These are phyloP conservation scores for Isichthys henryi DNA, from an alignment of 2,113 vertebrate species.

Conservation along the genomic window DNA sequence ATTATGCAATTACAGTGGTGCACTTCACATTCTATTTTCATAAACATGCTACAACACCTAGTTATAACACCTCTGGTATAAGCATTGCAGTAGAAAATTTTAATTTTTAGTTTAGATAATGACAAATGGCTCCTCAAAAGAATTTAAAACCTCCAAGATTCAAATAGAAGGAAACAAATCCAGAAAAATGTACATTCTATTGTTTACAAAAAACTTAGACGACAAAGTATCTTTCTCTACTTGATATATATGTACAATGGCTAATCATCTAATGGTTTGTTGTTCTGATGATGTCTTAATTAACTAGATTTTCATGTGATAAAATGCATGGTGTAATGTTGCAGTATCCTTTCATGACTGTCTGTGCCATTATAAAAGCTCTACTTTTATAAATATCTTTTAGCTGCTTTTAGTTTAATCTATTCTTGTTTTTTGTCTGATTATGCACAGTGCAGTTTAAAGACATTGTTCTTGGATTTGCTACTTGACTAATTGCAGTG, in stretches of 20 bases:
- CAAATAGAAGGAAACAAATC: background rate
- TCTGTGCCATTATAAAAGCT: background rate
- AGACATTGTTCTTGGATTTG: background rate
- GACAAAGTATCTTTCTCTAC: background rate
- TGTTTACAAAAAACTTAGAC: background rate
- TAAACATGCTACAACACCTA: background rate
- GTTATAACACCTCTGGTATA: background rate
- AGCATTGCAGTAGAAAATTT: background rate
- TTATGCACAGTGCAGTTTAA: background rate
- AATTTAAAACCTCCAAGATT: background rate
- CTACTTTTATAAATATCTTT: background rate
- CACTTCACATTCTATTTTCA: background rate
- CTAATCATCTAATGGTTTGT: background rate
- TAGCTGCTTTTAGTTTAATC: background rate
- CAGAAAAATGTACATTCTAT: background rate
- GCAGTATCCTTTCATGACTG: background rate
- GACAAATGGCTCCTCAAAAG: background rate
- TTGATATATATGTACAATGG: background rate
- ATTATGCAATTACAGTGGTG: background rate
- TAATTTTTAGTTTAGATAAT: background rate
- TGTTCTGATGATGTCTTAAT: background rate
- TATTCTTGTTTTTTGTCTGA: background rate
- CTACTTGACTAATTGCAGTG: background rate
- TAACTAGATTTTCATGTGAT: background rate
- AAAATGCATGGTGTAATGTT: background rate